Percentiles rank a stretch among this genome's conserved stretches.
Conservation (phyloP, 2,797 vertebrate species). For the Rhabdomys pumilio region DNA sequence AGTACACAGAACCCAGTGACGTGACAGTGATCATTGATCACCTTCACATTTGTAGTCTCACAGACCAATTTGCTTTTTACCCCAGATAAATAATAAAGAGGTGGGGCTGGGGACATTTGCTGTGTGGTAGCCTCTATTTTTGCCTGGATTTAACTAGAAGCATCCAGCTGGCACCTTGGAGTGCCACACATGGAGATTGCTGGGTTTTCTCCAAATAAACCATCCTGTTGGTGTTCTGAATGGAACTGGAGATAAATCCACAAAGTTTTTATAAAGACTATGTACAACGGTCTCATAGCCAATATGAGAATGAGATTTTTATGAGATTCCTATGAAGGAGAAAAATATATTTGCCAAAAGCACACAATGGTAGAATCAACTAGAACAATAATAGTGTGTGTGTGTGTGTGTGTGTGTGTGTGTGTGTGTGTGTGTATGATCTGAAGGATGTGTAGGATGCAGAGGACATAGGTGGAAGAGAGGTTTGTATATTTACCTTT, state of each 20-base stretch:
- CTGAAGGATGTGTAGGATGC: slow-evolving; percentile 26
- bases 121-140: background rate
- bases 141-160: background rate
- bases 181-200: background rate
- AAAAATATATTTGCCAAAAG: slow-evolving; percentile 46
- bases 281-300: background rate
- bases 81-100: background rate
- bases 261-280: background rate
- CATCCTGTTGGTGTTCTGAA: background rate
- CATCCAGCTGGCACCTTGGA: background rate
- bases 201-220: background rate
- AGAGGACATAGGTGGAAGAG: slow-evolving; percentile 13
- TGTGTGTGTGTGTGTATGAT: background rate
- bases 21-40: background rate
- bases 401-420: background rate
- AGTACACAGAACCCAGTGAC: background rate
- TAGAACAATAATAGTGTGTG: background rate
- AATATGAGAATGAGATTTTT: slow-evolving; percentile 35
- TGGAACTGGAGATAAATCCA: background rate
- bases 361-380: slow-evolving; percentile 4
- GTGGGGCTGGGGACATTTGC: background rate
- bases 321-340: slow-evolving; percentile 22
- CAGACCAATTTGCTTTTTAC: background rate
- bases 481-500: slow-evolving; percentile 64
- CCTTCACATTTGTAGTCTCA: background rate